Percentiles rank a stretch among this genome's conserved stretches.
Evolutionary conservation across 2,888 invertebrate genomes (phyloP).

Genomic region (Malachius bipustulatus): DNA sequence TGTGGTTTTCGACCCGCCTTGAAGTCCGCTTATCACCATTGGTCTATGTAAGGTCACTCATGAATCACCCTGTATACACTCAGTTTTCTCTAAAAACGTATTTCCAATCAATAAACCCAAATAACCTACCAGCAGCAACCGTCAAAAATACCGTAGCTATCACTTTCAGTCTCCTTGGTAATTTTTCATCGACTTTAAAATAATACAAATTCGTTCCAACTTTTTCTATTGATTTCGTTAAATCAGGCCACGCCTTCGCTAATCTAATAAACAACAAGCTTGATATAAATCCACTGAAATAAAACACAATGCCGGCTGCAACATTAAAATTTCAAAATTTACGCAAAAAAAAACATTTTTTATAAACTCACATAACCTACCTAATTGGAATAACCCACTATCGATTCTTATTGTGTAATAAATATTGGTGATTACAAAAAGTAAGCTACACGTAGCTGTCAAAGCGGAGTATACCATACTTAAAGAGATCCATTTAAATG

Average conservation of each 20-base stretch:
- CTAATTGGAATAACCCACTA: not conserved
- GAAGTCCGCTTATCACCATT: too few relatives aligned
- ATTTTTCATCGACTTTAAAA: not conserved
- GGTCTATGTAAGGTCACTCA: too few relatives aligned
- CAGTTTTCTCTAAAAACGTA: too few relatives aligned
- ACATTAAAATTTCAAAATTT: not conserved
- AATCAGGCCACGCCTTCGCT: not conserved
- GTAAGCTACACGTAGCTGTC: not conserved
- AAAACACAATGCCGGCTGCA: slow-evolving; percentile 1
- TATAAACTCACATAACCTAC: not conserved
- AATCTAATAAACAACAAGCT: not conserved
- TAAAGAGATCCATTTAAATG: not conserved
- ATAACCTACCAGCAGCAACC: not conserved
- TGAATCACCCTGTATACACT: too few relatives aligned
- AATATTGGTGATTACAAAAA: not conserved
- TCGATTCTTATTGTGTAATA: not conserved
- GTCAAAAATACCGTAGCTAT: not conserved
- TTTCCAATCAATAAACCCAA: too few relatives aligned
- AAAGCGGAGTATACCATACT: not conserved
- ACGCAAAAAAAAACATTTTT: not conserved
- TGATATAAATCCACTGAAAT: not conserved
- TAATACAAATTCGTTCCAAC: not conserved
- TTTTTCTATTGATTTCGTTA: not conserved
- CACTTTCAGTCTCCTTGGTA: slow-evolving; percentile 3
- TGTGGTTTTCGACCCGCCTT: too few relatives aligned